Conservation (phyloP, 2,797 vertebrate species). For the Podargus strigoides region DNA sequence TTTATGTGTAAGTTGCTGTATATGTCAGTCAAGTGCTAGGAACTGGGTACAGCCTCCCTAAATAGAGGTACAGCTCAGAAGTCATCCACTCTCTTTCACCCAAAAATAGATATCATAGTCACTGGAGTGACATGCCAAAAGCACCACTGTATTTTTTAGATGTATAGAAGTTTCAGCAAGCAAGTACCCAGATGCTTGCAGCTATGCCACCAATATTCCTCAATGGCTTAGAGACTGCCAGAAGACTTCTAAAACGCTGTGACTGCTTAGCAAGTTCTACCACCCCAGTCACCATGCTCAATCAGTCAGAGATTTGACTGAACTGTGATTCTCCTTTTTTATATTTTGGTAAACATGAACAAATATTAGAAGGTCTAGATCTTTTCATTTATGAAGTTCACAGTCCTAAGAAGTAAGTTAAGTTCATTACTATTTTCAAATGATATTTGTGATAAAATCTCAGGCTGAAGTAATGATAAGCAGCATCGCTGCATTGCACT, state of each 20-base stretch:
- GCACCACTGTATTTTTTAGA: not conserved
- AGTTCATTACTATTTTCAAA: not conserved
- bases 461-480: not conserved
- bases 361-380: not conserved
- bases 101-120: not conserved
- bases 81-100: not conserved
- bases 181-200: not conserved
- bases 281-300: accelerated
- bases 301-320: not conserved
- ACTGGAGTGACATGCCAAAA: not conserved
- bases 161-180: not conserved
- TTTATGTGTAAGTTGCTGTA: not conserved
- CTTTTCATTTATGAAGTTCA: not conserved
- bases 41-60: not conserved
- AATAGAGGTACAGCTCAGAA: not conserved
- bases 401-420: not conserved
- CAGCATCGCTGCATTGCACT: not conserved
- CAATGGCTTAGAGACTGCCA: not conserved
- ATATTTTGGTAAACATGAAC: not conserved
- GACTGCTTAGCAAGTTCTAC: not conserved
- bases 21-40: not conserved
- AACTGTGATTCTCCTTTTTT: not conserved
- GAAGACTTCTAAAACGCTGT: not conserved
- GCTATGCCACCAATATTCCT: not conserved
- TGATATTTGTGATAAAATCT: not conserved